Percentiles rank a stretch among this genome's conserved stretches.
phyloP scores from a whole-genome alignment of 2,113 vertebrate genomes.

The Notarius lentiginosus region DNA sequence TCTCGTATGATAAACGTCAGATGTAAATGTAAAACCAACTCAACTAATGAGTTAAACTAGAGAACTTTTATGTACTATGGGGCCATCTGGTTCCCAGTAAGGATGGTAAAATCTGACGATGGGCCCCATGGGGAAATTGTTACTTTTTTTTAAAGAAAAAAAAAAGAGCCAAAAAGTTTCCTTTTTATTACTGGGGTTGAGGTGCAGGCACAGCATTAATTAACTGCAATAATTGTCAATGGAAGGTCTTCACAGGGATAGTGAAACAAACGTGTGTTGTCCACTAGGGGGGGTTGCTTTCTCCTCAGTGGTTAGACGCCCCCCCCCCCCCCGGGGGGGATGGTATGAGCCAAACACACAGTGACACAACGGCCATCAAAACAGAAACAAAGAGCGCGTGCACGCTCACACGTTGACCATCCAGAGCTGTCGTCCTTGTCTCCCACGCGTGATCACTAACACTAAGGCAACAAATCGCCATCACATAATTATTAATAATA shows the following conservation, averaged over 20 bases:
- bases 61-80: not conserved
- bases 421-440: conserved; percentile 49
- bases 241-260: too few species aligned
- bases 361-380: conserved; percentile 61
- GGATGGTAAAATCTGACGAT: too few species aligned
- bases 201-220: too few species aligned
- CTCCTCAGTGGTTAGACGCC: conserved; percentile 28
- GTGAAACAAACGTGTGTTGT: not conserved
- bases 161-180: too few species aligned
- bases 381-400: conserved; percentile 57
- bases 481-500: not conserved
- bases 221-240: too few species aligned
- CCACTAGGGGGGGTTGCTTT: conserved; percentile 57
- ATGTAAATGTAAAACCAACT: not conserved
- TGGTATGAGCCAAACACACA: conserved; percentile 46
- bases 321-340: conserved; percentile 32
- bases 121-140: too few species aligned
- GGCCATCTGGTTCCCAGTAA: too few species aligned
- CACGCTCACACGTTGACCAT: conserved; percentile 14
- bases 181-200: too few species aligned
- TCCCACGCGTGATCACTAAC: conserved; percentile 8
- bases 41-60: not conserved
- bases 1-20: not conserved
- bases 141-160: too few species aligned
- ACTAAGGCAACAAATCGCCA: not conserved